These are phyloP conservation scores for western clawed frog (Xenopus tropicalis) DNA, from an alignment of 2,113 vertebrate genomes.

Conservation along the genomic window UCB_Xtro_10.0 CM004443.2:166069501-166070000, in stretches of 20 bases:
- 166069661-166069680: background rate
- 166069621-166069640: background rate
- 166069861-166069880: no score
- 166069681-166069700: background rate
- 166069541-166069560: conserved; percentile 11
- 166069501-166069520: conserved; percentile 41
- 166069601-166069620: conserved; percentile 1
- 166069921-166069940: no score
- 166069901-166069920: no score
- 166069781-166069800: no score
- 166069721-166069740: background rate
- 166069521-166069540: conserved; percentile 15
- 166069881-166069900: no score
- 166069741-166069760: background rate
- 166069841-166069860: no score
- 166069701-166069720: background rate
- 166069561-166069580: conserved; percentile 17
- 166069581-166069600: conserved; percentile 11
- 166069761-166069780: no score
- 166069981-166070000: no score
- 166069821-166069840: no score
- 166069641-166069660: background rate
- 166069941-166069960: no score
- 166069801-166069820: no score
- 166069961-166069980: no score